Evolutionary conservation across 1,140 invertebrate genomes (phyloP).

Genomic region (Ceratoteleas bidentatus): DNA sequence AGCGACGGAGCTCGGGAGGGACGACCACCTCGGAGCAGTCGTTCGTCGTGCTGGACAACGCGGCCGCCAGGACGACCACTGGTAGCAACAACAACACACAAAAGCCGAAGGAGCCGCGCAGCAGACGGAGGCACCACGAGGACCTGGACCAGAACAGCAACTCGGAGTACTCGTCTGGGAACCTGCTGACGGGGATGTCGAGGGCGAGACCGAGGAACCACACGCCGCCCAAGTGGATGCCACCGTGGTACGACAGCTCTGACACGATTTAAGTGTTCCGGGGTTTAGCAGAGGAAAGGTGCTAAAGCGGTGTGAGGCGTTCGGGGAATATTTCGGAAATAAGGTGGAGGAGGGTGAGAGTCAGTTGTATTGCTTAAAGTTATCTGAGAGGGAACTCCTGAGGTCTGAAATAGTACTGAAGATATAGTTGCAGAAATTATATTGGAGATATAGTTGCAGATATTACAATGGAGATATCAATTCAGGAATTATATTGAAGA

Average conservation of each 20-base stretch:
- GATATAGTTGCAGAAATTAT: too few species aligned
- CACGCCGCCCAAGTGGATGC: conserved; percentile 78
- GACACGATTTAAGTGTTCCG: conserved; percentile 72
- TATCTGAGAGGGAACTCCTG: too few species aligned
- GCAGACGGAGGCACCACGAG: conserved; percentile 37
- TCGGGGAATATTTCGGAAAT: too few species aligned
- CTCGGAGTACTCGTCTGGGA: conserved; percentile 38
- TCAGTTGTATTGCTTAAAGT: too few species aligned
- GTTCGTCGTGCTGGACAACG: conserved; percentile 76
- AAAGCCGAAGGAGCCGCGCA: conserved; percentile 28
- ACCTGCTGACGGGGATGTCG: conserved; percentile 15
- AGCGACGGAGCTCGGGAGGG: conserved; percentile 21
- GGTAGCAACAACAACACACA: conserved; percentile 43
- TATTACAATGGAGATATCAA: too few species aligned
- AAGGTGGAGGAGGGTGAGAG: too few species aligned
- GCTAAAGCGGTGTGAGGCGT: too few species aligned
- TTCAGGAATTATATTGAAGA: too few species aligned
- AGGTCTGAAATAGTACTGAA: too few species aligned
- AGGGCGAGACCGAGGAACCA: conserved; percentile 61
- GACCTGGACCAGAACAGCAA: conserved; percentile 47
- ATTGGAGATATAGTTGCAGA: too few species aligned
- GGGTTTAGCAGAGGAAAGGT: too few species aligned
- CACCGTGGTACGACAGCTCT: conserved; percentile 78
- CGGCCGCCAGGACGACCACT: conserved; percentile 15
- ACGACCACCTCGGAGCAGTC: conserved; percentile 62